Evolutionary conservation across 2,113 vertebrate genomes (phyloP).

Genomic region (Percina caprodes): DNA sequence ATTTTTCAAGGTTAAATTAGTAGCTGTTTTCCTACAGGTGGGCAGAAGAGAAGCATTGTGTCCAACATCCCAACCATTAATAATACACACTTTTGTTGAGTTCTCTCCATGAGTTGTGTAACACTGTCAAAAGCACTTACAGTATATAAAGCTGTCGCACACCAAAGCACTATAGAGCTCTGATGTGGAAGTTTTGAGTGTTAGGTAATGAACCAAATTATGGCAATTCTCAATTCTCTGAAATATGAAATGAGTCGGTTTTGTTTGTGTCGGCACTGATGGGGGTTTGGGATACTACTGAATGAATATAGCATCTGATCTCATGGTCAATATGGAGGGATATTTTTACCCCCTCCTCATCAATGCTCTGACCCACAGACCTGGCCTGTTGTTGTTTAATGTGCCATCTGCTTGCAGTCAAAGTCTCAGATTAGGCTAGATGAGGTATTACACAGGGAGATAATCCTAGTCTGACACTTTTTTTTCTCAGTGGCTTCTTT

Average conservation of each 20-base stretch:
- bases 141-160: slow-evolving; percentile 23
- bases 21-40: slow-evolving; percentile 16
- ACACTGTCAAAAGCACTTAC: slow-evolving; percentile 39
- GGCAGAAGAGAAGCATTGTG: not conserved
- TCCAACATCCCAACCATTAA: not conserved
- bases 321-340: slow-evolving; percentile 33
- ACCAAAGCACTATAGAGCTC: not conserved
- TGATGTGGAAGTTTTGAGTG: not conserved
- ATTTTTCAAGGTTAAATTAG: slow-evolving; percentile 3
- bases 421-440: slow-evolving; percentile 60
- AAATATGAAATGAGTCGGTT: slow-evolving; percentile 5
- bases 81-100: not conserved
- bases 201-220: not conserved
- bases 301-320: slow-evolving; percentile 31
- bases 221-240: not conserved
- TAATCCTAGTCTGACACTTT: slow-evolving; percentile 58
- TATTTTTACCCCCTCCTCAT: slow-evolving; percentile 29
- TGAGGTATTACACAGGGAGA: slow-evolving; percentile 57
- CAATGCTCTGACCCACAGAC: not conserved
- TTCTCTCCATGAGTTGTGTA: slow-evolving; percentile 11
- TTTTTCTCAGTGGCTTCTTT: slow-evolving; percentile 46
- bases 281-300: slow-evolving; percentile 1
- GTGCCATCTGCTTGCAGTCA: slow-evolving; percentile 68
- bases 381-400: slow-evolving; percentile 51
- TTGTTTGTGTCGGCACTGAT: not conserved